Evolutionary conservation across 1,140 invertebrate genomes (phyloP), one percentile per base, ranked within the genome.

Genomic region (Aricia agestis): DNA sequence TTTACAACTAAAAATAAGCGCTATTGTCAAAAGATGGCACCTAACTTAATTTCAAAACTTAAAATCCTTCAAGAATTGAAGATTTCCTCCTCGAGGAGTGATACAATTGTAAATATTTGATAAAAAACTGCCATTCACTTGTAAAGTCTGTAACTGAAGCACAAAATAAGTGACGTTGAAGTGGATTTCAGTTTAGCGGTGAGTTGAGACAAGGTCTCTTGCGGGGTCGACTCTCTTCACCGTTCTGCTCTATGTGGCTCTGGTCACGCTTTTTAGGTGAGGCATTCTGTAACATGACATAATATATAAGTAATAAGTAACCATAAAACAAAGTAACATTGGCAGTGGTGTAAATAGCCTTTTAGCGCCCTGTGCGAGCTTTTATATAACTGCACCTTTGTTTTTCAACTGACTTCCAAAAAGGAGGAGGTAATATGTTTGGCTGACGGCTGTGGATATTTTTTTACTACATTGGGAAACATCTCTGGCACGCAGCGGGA

Each of bases 211-310:
- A 89, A 25, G 88, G 90, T 82, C 90, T 85, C 72, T 92, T 92
- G 75, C 89, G 85, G 15, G 89, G 83, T 80, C 85, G 75, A 25
- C 72, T 82, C 10, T 92, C 91, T 52, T 92, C 91, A 66, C 89
- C 89, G 74, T 89, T 91, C 69, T 88, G 86, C 77, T 92, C 91
- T 73, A 88, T 79, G 68, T 86, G 82, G 66, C 83, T 88, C 71
- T 88, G 86, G 74, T 93, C 93, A 13, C 93, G 83, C 73, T 94
- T 94, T 59, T 93, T 92, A 67, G 93, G 92, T 58, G 92, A 89
- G 42, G 80, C 84, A 10, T 52, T 52, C 45, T 52, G 45, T 13
- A 52, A 52, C 3, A 52, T 52, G 25, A 25, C 25, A 25, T 15
- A 52, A 52, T 15, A 52, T 52, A 15, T 52, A 52, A 25, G 10